Conservation (phyloP, 30 jellyfish, hydroid and myxozoan species). For the Chrysaora quinquecirrha region DNA sequence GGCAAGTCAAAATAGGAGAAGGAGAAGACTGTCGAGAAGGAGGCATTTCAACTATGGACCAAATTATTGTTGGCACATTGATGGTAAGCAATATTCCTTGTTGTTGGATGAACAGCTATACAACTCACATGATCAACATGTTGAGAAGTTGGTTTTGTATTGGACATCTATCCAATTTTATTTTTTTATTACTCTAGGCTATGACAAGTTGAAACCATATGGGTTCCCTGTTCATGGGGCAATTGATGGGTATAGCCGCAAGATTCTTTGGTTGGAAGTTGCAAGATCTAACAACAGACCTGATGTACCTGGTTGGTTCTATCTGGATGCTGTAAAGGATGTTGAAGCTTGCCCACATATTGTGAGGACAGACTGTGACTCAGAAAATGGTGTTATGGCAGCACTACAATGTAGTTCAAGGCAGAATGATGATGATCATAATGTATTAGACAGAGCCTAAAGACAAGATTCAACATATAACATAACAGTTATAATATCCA, state of each 20-base stretch:
- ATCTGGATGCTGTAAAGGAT: slow-evolving; percentile 1
- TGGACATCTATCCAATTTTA: too few relatives aligned
- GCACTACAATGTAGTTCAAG: slow-evolving; percentile 7
- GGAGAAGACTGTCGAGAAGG: slow-evolving; percentile 21
- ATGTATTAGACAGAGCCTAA: too few relatives aligned
- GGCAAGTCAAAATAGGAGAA: background rate
- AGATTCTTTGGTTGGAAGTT: slow-evolving; percentile 37
- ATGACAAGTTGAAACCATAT: slow-evolving; percentile 34
- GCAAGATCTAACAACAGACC: slow-evolving; percentile 26
- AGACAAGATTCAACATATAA: too few relatives aligned
- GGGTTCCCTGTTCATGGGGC: slow-evolving; percentile 53
- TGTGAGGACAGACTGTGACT: slow-evolving; percentile 34
- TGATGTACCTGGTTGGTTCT: background rate
- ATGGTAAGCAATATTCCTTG: too few relatives aligned
- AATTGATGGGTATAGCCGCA: slow-evolving; percentile 51
- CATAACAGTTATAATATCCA: too few relatives aligned
- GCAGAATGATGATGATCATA: background rate
- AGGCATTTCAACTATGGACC: slow-evolving; percentile 35
- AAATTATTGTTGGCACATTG: slow-evolving; percentile 42
- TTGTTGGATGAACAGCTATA: too few relatives aligned
- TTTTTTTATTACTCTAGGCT: too few relatives aligned
- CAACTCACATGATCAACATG: too few relatives aligned
- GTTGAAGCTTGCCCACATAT: slow-evolving; percentile 3
- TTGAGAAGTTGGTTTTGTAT: too few relatives aligned
- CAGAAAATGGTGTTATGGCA: slow-evolving; percentile 41